phyloP scores from a whole-genome alignment of 2,888 invertebrate genomes.

The Sesamia inferens region DNA sequence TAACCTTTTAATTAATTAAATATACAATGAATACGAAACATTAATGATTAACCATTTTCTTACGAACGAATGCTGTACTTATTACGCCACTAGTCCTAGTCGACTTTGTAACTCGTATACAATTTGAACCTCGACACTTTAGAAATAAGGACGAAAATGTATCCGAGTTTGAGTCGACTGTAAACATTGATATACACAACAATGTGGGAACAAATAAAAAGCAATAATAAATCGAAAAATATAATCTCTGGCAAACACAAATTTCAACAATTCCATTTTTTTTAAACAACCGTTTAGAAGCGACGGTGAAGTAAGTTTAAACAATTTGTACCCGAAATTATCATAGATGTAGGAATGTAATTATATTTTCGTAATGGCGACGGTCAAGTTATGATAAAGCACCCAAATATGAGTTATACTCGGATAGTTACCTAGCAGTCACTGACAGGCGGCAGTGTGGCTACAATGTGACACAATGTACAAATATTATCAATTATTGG shows the following conservation, averaged over 20 bases:
- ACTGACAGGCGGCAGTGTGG: slow-evolving; percentile 64
- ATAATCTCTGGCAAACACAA: slow-evolving; percentile 86
- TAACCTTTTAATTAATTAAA: slow-evolving; percentile 65
- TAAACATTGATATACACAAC: slow-evolving; percentile 76
- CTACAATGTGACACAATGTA: slow-evolving; percentile 30
- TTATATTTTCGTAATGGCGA: slow-evolving; percentile 71
- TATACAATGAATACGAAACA: slow-evolving; percentile 68
- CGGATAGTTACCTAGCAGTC: slow-evolving; percentile 55
- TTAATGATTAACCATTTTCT: slow-evolving; percentile 71
- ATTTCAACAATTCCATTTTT: slow-evolving; percentile 85
- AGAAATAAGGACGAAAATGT: slow-evolving; percentile 53
- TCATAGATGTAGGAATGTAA: slow-evolving; percentile 83
- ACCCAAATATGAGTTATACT: slow-evolving; percentile 77
- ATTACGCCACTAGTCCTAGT: slow-evolving; percentile 68
- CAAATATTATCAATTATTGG: slow-evolving; percentile 24
- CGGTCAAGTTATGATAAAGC: slow-evolving; percentile 75
- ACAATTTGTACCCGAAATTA: slow-evolving; percentile 74
- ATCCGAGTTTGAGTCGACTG: slow-evolving; percentile 46
- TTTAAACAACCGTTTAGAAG: slow-evolving; percentile 59
- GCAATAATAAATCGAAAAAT: slow-evolving; percentile 87
- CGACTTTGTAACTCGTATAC: slow-evolving; percentile 55
- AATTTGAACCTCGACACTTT: slow-evolving; percentile 43
- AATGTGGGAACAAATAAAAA: slow-evolving; percentile 78
- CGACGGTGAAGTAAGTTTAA: slow-evolving; percentile 57
- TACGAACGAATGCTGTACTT: slow-evolving; percentile 82